A percentile compares a stretch with the other conserved stretches of the same genome.
phyloP scores from a whole-genome alignment of 2,888 invertebrate genomes.

The Buathra laborator region DNA sequence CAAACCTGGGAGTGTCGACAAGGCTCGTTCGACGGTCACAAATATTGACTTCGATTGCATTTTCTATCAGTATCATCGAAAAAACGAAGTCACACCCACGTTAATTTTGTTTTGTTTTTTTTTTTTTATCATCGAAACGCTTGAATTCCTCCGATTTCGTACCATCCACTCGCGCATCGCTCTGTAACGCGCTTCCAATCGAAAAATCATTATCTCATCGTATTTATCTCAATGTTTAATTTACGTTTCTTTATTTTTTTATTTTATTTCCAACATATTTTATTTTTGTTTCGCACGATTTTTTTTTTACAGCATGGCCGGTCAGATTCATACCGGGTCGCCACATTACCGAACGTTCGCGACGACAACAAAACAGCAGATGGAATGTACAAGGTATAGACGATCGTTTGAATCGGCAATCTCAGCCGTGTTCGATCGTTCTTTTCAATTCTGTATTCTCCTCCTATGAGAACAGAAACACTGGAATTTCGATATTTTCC shows the following conservation, averaged over 20 bases:
- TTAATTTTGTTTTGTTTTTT: conserved; percentile 41
- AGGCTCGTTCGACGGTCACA: conserved; percentile 44
- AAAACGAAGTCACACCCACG: conserved; percentile 39
- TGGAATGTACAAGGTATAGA: conserved; percentile 94
- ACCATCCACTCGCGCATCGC: neutral
- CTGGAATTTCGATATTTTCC: conserved; percentile 35
- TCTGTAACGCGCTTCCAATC: neutral
- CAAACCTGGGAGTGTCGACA: conserved; percentile 62
- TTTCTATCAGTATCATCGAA: conserved; percentile 32
- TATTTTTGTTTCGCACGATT: conserved; percentile 71
- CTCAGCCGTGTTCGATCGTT: conserved; percentile 1
- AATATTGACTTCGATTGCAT: conserved; percentile 42
- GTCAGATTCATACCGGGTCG: conserved; percentile 98
- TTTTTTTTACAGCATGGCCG: conserved; percentile 93
- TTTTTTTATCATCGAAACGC: conserved; percentile 4
- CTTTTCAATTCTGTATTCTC: neutral
- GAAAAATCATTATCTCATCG: neutral
- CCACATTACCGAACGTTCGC: conserved; percentile 95
- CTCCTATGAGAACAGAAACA: neutral
- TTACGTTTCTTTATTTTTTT: conserved; percentile 56
- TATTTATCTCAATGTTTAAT: conserved; percentile 36
- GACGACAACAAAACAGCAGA: conserved; percentile 98
- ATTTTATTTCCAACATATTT: conserved; percentile 71
- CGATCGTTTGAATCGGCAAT: conserved; percentile 30
- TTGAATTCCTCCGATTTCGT: neutral